phyloP scores from a whole-genome alignment of 2,888 invertebrate genomes.

The Archips crataeganus region DNA sequence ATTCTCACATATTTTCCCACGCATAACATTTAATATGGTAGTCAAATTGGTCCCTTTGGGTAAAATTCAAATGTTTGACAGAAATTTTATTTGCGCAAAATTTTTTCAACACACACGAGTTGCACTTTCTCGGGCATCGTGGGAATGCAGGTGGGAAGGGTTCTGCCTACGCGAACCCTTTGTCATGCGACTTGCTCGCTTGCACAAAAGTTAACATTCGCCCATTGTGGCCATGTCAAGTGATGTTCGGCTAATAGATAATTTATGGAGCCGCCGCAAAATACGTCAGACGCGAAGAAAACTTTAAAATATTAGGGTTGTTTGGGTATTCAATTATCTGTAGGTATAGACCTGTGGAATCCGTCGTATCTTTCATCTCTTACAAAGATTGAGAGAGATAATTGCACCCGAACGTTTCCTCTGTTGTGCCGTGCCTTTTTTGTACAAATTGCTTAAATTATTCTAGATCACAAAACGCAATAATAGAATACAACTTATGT shows the following conservation, averaged over 20 bases:
- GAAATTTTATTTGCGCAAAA: conserved; percentile 79
- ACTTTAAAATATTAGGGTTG: conserved; percentile 81
- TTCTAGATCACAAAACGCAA: not conserved
- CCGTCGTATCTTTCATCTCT: conserved; percentile 58
- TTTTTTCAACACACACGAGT: conserved; percentile 65
- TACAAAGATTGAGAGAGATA: conserved; percentile 71
- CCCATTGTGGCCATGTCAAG: conserved; percentile 80
- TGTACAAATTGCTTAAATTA: conserved; percentile 34
- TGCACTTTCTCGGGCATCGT: conserved; percentile 80
- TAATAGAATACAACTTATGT: not conserved
- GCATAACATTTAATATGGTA: conserved; percentile 61
- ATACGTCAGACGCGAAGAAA: conserved; percentile 62
- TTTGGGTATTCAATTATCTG: conserved; percentile 56
- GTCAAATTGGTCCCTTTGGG: conserved; percentile 69
- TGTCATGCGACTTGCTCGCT: conserved; percentile 69
- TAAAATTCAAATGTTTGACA: conserved; percentile 78
- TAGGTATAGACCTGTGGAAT: conserved; percentile 54
- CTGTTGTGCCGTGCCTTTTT: conserved; percentile 46
- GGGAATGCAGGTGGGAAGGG: conserved; percentile 86
- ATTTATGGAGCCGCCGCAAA: conserved; percentile 78
- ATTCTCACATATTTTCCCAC: conserved; percentile 46
- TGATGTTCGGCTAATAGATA: conserved; percentile 82
- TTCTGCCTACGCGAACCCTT: conserved; percentile 66
- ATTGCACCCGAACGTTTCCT: conserved; percentile 61
- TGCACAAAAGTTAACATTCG: conserved; percentile 81